phyloP scores from a whole-genome alignment of 2,888 invertebrate genomes.

The Ophion costatus region DNA sequence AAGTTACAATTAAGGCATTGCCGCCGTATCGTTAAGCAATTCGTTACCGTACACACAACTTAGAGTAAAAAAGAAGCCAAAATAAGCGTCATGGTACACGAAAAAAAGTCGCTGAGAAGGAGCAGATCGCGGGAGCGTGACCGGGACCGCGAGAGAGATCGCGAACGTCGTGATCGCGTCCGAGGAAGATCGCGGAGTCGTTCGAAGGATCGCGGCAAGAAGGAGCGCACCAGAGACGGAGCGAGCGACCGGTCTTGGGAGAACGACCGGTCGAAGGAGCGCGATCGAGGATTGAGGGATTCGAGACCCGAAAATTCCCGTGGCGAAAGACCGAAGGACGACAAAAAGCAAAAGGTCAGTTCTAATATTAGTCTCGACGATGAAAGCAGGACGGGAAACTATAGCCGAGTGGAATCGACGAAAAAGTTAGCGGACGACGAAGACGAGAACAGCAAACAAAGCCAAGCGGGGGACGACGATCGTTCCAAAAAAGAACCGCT shows the following conservation, averaged over 20 bases:
- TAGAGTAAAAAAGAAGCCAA: not conserved
- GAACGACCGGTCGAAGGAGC: conserved; percentile 80
- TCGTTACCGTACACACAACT: not conserved
- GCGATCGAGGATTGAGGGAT: conserved; percentile 76
- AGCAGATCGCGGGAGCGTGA: conserved; percentile 84
- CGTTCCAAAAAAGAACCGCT: conserved; percentile 91
- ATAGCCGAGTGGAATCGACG: conserved; percentile 80
- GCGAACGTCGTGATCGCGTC: conserved; percentile 81
- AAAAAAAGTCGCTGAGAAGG: conserved; percentile 84
- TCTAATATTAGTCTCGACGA: conserved; percentile 75
- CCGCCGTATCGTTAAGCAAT: not conserved
- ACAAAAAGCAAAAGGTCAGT: conserved; percentile 81
- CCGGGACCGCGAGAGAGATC: conserved; percentile 83
- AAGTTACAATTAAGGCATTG: not conserved
- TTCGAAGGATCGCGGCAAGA: conserved; percentile 76
- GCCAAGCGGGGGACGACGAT: conserved; percentile 77
- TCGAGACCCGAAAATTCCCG: conserved; percentile 70
- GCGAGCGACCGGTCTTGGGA: conserved; percentile 75
- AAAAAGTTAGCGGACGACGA: conserved; percentile 79
- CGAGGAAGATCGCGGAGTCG: conserved; percentile 79
- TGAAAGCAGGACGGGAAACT: conserved; percentile 79
- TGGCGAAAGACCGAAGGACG: conserved; percentile 77
- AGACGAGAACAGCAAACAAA: conserved; percentile 79
- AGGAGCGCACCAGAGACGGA: conserved; percentile 73
- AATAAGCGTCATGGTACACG: conserved; percentile 81